These are phyloP conservation scores for Volucella zonaria DNA, from an alignment of 2,888 invertebrate genomes.

Conservation along the genomic window DNA sequence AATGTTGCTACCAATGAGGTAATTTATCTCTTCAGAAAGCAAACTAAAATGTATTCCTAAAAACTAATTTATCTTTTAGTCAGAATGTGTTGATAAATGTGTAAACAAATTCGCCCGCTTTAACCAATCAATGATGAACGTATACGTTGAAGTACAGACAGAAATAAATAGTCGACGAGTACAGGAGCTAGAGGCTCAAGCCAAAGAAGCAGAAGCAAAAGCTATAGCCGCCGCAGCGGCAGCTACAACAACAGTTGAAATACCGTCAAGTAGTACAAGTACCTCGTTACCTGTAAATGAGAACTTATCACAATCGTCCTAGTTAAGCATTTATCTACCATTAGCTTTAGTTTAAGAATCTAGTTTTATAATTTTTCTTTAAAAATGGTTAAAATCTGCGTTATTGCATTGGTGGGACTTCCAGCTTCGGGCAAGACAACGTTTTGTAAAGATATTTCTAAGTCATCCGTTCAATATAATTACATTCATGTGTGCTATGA, in stretches of 20 bases:
- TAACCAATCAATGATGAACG: constrained; percentile 81
- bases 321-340: constrained; percentile 21
- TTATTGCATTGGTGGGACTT: constrained; percentile 79
- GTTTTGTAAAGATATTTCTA: constrained; percentile 76
- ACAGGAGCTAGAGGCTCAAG: constrained; percentile 78
- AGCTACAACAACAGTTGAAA: constrained; percentile 45
- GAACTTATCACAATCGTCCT: constrained; percentile 11
- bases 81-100: constrained; percentile 80
- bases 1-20: constrained; percentile 79
- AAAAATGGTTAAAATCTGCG: constrained; percentile 78
- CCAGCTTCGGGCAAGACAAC: constrained; percentile 80
- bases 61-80: constrained; percentile 74
- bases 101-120: constrained; percentile 82
- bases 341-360: constrained; percentile 35
- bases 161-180: constrained; percentile 80
- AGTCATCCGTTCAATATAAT: constrained; percentile 70
- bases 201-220: constrained; percentile 75
- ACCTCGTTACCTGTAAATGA: not conserved
- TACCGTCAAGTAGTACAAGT: constrained; percentile 29
- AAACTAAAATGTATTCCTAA: not conserved
- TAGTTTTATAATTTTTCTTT: constrained; percentile 23
- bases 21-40: constrained; percentile 24
- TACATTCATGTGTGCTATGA: constrained; percentile 80
- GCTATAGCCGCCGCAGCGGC: constrained; percentile 65
- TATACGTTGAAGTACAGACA: constrained; percentile 82